These are phyloP conservation scores for Orthosia gothica DNA, from an alignment of 2,888 invertebrate genomes.

Conservation along the genomic window DNA sequence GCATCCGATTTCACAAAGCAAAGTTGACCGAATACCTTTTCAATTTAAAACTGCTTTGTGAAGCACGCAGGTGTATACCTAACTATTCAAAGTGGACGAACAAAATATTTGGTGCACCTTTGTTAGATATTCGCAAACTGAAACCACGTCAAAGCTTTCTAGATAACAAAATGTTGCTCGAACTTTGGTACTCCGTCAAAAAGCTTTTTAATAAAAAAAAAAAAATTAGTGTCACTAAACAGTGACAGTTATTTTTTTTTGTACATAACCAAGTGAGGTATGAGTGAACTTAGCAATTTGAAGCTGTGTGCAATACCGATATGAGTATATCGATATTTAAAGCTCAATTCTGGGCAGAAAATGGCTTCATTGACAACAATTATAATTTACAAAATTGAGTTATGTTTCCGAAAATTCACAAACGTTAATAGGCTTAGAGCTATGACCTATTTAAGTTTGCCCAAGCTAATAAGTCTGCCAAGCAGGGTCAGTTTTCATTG, in stretches of 20 bases:
- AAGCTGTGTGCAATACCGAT: too few relatives aligned
- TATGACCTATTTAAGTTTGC: slow-evolving; percentile 18
- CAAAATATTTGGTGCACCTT: background rate
- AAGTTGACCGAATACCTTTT: background rate
- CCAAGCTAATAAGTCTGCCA: slow-evolving; percentile 26
- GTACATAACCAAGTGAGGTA: background rate
- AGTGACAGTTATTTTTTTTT: background rate
- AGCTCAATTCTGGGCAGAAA: background rate
- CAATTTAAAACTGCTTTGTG: slow-evolving; percentile 13
- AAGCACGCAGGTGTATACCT: background rate
- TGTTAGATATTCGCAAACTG: slow-evolving; percentile 4
- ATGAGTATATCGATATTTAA: too few relatives aligned
- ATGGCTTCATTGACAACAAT: background rate
- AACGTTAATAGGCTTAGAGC: slow-evolving; percentile 4
- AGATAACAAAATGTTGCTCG: background rate
- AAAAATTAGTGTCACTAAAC: too few relatives aligned
- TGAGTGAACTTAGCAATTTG: too few relatives aligned
- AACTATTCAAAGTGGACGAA: background rate
- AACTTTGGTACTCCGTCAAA: background rate
- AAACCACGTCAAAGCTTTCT: slow-evolving; percentile 7
- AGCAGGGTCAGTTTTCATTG: slow-evolving; percentile 20
- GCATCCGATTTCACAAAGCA: background rate
- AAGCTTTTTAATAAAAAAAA: background rate
- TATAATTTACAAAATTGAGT: background rate
- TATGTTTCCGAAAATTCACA: background rate